Evolutionary conservation across 2,797 vertebrate species (phyloP), one percentile per base, ranked within the genome.

Genomic region (Poeciliopsis turneri): DNA sequence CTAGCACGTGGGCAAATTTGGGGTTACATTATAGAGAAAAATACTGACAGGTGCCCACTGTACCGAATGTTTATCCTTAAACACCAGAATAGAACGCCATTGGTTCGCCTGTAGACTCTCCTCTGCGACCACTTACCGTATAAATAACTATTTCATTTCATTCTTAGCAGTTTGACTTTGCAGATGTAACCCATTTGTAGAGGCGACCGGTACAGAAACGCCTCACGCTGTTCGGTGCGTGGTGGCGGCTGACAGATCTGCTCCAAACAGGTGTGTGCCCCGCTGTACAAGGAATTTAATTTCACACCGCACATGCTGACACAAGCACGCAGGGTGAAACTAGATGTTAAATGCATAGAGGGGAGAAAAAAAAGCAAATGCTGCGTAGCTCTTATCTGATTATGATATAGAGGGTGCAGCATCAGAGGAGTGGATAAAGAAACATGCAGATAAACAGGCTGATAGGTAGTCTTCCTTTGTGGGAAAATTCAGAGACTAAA

Each of bases 91-190:
- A 36, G 3, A 64, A 64, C 13, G 16, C 30, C 30, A 8, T 18
- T 36, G 16, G 59, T 18, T 64, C 13, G 1, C n/a, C 11, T 28
- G n/a, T 28, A 12, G 55, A 72, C 23, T 51, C 70, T 75, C 76
- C 69, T 64, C 78, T 75, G 16, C 41, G 12, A 28, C 70, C 69
- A 36, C 89, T 91, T 87, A 82, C 1, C 84, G 89, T 92, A 25
- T 53, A 88, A 92, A 89, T 90, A 92, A 93, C 85, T 68, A 20
- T 74, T 81, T 90, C 89, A 91, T 91, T 87, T 84, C 86, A 85
- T 91, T 88, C 86, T 79, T 20, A 33, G 68, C 15, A 0, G 46
- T 80, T 74, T 87, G 72, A 92, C 88, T 91, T 85, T 89, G 92
- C 91, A 93, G 91, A 94, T 87, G 76, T 72, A 85, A 85, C 81